Percentiles rank a stretch among this genome's conserved stretches.
These are phyloP conservation scores for Deilephila porcellus DNA, from an alignment of 2,888 invertebrate genomes.

Conservation along the genomic window DNA sequence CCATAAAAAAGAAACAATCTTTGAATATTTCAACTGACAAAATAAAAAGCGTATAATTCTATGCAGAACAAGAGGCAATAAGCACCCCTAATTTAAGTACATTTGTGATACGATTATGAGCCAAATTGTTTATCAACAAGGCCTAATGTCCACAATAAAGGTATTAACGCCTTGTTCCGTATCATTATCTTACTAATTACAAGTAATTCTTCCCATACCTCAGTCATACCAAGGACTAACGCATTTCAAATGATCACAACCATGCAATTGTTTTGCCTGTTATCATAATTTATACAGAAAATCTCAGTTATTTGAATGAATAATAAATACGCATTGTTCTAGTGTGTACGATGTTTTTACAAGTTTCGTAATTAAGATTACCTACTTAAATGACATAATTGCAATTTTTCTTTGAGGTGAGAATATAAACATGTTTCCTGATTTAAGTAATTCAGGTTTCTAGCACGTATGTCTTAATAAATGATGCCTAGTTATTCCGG, in stretches of 20 bases:
- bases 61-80: too few relatives aligned
- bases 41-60: too few relatives aligned
- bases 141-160: background rate
- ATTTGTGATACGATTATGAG: background rate
- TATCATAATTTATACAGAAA: background rate
- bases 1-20: too few relatives aligned
- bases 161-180: slow-evolving; percentile 1
- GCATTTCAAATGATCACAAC: background rate
- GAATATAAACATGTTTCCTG: too few relatives aligned
- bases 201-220: slow-evolving; percentile 7
- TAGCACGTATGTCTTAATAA: too few relatives aligned
- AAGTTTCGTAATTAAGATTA: background rate
- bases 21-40: too few relatives aligned
- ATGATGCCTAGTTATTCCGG: too few relatives aligned
- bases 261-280: background rate
- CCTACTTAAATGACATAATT: background rate
- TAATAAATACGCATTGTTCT: slow-evolving; percentile 15
- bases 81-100: too few relatives aligned
- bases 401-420: background rate
- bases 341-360: background rate
- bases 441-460: too few relatives aligned
- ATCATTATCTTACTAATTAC: background rate
- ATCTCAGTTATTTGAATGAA: background rate
- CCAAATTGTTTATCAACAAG: background rate
- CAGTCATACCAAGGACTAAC: slow-evolving; percentile 3